Base-by-base conservation (phyloP, 2,888 invertebrate genomes). In the Nephrotoma flavescens region DNA sequence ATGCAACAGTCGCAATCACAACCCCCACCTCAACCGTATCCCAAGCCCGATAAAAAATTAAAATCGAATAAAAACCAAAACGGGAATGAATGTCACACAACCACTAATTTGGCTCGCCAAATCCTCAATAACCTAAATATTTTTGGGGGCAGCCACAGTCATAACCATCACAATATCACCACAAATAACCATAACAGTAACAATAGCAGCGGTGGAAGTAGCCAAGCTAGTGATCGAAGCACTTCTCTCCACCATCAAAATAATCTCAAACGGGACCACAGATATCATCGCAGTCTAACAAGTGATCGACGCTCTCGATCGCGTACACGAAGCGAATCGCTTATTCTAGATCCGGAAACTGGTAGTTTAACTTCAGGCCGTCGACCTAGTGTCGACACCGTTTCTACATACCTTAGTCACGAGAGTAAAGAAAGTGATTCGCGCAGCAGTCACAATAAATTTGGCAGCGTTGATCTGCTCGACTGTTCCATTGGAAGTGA, bases 351-450 rank as follows among this genome's bases (percentile, higher is more conserved):
- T 31, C 91, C 91, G 5, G 91, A 91, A 86, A 91, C 91, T 87
- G 94, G 95, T 89, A 95, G 96, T 90, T 94, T 95, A 86, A 95
- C 95, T 89, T 96, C 95, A 86, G 95, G 95, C 84, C 93, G 97
- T 12, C 92, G 97, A 31, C 97, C 96, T 87, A 96, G 96, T 90
- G 95, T 97, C 83, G 97, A 97, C 91, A 97, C 97, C 11, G 96
- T 97, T 44, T 97, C 97, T 87, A 97, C 97, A 0, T 97, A 97
- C 93, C 93, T 97, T 89, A 97, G 97, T 90, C 96, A 95, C 88
- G 96, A 96, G 91, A 96, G 96, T 92, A 94, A 95, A 90, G 95
- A 95, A 88, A 95, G 95, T 89, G 45, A 57, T 47, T 86, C 86
- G 15, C 87, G 91, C 86, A 94, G 95, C 85, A 95, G 95, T 89